These are phyloP conservation scores for Nymphalis io DNA, from an alignment of 1,140 invertebrate genomes.

Conservation along the genomic window DNA sequence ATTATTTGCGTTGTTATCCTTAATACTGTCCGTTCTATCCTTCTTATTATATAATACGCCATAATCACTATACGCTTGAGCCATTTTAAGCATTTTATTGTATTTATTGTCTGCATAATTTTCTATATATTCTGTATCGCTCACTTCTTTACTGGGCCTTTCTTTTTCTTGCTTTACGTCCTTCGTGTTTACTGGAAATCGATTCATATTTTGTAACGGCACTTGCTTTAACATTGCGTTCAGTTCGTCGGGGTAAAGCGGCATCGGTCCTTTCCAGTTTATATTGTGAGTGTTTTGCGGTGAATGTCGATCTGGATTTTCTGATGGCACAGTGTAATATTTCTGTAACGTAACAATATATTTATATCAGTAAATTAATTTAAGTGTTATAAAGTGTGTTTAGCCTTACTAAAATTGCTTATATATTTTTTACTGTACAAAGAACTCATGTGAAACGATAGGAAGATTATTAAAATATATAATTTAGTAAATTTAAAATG, in stretches of 20 bases:
- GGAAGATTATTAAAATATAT: neutral
- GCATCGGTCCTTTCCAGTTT: conserved; percentile 68
- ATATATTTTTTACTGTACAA: too few species aligned
- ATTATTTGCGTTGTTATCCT: conserved; percentile 11
- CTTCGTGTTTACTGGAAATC: conserved; percentile 40
- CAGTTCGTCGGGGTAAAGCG: conserved; percentile 62
- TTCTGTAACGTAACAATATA: neutral
- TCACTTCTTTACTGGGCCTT: conserved; percentile 39
- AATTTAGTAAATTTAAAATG: neutral
- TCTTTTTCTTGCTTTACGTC: conserved; percentile 36
- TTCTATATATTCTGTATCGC: conserved; percentile 63
- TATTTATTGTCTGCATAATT: conserved; percentile 59
- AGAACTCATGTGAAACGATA: too few species aligned
- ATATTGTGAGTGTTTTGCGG: conserved; percentile 45
- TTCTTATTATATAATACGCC: conserved; percentile 62
- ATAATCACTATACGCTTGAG: conserved; percentile 74
- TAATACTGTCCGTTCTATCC: conserved; percentile 17
- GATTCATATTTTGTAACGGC: conserved; percentile 42
- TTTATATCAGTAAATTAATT: too few species aligned
- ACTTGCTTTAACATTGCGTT: conserved; percentile 59
- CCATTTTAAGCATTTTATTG: conserved; percentile 55
- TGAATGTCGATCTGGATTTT: conserved; percentile 5
- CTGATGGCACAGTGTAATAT: neutral
- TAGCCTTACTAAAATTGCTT: too few species aligned
- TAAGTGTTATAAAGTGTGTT: too few species aligned